Conservation (phyloP, 30 jellyfish, hydroid and myxozoan species). For the Cassiopea andromeda region DNA sequence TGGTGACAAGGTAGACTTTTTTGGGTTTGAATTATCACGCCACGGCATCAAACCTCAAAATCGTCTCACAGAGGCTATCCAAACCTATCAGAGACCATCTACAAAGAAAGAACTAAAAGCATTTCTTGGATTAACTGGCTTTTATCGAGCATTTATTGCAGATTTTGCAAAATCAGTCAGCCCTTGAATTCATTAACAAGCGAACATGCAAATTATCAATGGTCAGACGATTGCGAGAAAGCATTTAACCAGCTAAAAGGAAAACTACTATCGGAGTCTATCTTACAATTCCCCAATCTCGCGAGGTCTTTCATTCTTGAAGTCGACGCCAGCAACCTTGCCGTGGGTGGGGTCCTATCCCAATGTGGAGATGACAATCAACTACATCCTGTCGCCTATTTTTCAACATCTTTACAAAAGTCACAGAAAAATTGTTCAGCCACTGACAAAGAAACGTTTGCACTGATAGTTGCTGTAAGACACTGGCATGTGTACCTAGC, state of each 20-base stretch:
- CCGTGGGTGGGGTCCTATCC: slow-evolving; percentile 8
- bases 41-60: slow-evolving; percentile 24
- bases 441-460: slow-evolving; percentile 37
- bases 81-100: slow-evolving; percentile 7
- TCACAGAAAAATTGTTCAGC: slow-evolving; percentile 59
- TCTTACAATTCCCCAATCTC: neutral
- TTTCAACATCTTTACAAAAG: slow-evolving; percentile 32
- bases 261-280: neutral
- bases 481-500: slow-evolving; percentile 67
- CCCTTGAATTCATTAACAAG: slow-evolving; percentile 27
- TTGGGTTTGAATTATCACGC: slow-evolving; percentile 20
- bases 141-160: slow-evolving; percentile 36
- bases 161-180: slow-evolving; percentile 34
- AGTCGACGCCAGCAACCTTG: neutral
- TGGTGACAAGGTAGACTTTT: slow-evolving; percentile 30
- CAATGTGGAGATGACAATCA: slow-evolving; percentile 27
- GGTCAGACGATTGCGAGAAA: neutral
- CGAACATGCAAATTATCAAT: slow-evolving; percentile 7
- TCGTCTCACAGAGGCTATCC: slow-evolving; percentile 32
- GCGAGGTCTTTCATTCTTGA: slow-evolving; percentile 19
- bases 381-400: slow-evolving; percentile 39
- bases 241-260: neutral
- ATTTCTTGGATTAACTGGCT: slow-evolving; percentile 58
- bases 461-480: slow-evolving; percentile 32
- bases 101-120: slow-evolving; percentile 39